These are phyloP conservation scores for Gouania willdenowi DNA, from an alignment of 2,797 vertebrate genomes.

Conservation along the genomic window DNA sequence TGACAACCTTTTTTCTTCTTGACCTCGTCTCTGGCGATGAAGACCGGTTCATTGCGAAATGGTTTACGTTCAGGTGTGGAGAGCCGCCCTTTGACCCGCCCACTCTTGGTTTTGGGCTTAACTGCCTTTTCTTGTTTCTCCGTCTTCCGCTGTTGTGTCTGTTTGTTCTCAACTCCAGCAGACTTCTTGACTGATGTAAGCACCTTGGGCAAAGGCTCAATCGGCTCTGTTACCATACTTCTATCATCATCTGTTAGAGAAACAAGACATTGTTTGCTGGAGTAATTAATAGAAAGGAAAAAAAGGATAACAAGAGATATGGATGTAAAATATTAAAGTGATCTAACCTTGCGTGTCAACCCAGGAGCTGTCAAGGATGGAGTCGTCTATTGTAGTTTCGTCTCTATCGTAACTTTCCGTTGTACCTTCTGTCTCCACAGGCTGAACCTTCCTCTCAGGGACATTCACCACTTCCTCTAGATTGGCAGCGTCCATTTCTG, in stretches of 20 bases:
- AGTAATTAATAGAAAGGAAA: background rate
- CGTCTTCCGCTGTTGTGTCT: conserved; percentile 75
- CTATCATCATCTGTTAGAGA: conserved; percentile 88
- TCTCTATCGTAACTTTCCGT: conserved; percentile 92
- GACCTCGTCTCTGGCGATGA: conserved; percentile 90
- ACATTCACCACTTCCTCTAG: conserved; percentile 68
- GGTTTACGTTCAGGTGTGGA: conserved; percentile 95
- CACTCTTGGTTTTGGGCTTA: conserved; percentile 74
- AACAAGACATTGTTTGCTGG: conserved; percentile 5
- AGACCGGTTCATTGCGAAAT: conserved; percentile 88
- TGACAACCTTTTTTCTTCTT: conserved; percentile 99
- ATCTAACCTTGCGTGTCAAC: conserved; percentile 95
- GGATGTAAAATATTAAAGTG: background rate
- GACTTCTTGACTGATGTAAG: conserved; percentile 81
- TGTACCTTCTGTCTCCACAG: conserved; percentile 78
- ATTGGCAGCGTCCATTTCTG: conserved; percentile 71
- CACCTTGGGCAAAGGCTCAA: conserved; percentile 74
- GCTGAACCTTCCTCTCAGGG: conserved; percentile 73
- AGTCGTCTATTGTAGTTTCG: conserved; percentile 97
- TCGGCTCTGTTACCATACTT: conserved; percentile 92
- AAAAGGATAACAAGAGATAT: background rate
- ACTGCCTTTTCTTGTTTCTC: conserved; percentile 84
- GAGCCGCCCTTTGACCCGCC: conserved; percentile 86
- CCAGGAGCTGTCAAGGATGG: conserved; percentile 98
- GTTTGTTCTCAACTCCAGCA: conserved; percentile 48